These are phyloP conservation scores for Rhinichthys osculus DNA, from an alignment of 2,797 vertebrate genomes.

Conservation along the genomic window DNA sequence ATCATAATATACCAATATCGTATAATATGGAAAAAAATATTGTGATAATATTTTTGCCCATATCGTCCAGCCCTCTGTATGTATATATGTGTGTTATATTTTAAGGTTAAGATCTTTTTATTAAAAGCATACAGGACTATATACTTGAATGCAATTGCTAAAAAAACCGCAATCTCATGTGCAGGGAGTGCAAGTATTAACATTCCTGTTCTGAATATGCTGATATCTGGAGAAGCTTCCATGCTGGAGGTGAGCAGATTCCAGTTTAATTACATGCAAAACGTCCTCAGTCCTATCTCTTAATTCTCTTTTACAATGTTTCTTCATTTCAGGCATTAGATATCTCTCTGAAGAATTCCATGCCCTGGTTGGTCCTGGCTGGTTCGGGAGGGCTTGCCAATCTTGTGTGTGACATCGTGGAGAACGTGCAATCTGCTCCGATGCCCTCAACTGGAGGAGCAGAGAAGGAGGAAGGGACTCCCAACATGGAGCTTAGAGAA, in stretches of 20 bases:
- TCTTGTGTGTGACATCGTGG: slow-evolving; percentile 83
- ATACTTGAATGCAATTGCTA: background rate
- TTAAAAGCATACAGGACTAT: background rate
- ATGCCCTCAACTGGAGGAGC: slow-evolving; percentile 58
- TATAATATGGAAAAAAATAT: too few species aligned
- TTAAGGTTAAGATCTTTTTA: background rate
- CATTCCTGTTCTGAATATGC: slow-evolving; percentile 89
- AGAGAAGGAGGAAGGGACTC: slow-evolving; percentile 68
- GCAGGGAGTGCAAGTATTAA: slow-evolving; percentile 87
- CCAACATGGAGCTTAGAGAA: slow-evolving; percentile 73
- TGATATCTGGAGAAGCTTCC: slow-evolving; percentile 82
- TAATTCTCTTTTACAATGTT: background rate
- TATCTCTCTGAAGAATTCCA: slow-evolving; percentile 79
- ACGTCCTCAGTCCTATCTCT: background rate
- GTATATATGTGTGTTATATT: background rate
- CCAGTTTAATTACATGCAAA: background rate
- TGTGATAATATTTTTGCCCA: too few species aligned
- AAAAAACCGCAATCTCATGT: background rate
- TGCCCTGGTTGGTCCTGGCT: slow-evolving; percentile 87
- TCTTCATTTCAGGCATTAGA: slow-evolving; percentile 76
- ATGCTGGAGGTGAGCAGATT: slow-evolving; percentile 81
- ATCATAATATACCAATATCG: too few species aligned
- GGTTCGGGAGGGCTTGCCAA: slow-evolving; percentile 88
- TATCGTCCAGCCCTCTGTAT: too few species aligned
- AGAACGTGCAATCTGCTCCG: slow-evolving; percentile 70